Evolutionary conservation across 2,888 invertebrate genomes (phyloP).

Genomic region (Drosophila kokeensis): DNA sequence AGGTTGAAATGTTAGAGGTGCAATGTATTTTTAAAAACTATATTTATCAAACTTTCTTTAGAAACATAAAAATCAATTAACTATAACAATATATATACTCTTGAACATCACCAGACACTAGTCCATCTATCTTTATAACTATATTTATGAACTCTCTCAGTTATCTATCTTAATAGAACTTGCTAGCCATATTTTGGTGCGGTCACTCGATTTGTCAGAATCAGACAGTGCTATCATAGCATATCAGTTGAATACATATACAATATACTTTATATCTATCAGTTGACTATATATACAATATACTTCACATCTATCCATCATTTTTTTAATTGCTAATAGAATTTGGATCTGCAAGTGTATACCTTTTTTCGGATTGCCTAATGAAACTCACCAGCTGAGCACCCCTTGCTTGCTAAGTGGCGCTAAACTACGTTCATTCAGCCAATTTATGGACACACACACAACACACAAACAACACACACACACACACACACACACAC

Average conservation of each 20-base stretch:
- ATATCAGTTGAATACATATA: neutral
- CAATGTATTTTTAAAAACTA: no score
- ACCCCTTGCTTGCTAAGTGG: conserved; percentile 50
- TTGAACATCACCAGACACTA: no score
- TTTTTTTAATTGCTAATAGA: no score
- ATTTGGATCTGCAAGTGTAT: neutral
- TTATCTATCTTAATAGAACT: neutral
- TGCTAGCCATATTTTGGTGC: neutral
- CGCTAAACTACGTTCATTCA: conserved; percentile 54
- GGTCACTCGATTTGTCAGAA: neutral
- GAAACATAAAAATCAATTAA: neutral
- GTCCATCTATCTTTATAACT: no score
- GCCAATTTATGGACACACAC: conserved; percentile 50
- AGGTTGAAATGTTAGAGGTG: no score
- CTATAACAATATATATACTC: neutral
- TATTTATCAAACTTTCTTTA: no score
- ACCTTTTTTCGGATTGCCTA: neutral
- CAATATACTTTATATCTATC: neutral
- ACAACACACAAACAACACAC: conserved; percentile 24
- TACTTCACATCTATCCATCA: no score
- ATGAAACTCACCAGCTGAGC: neutral
- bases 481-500: conserved; percentile 30
- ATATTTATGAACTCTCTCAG: no score
- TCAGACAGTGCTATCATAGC: neutral
- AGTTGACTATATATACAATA: neutral